Evolutionary conservation across 30 jellyfish, hydroid and myxozoan species (phyloP), one percentile per base, ranked within the genome.

Genomic region (Aurelia coerulea): DNA sequence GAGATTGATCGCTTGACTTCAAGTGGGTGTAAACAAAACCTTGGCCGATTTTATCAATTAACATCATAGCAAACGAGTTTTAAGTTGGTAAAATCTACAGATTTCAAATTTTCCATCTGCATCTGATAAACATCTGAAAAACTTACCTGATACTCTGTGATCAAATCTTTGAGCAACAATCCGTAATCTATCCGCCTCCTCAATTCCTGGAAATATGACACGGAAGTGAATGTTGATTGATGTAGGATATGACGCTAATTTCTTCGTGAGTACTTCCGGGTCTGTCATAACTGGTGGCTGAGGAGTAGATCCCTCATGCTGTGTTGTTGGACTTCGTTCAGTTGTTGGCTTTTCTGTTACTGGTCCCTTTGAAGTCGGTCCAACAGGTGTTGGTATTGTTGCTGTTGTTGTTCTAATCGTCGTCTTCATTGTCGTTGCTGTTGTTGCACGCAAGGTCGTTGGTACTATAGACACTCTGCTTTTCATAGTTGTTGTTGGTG

Each of bases 111-210:
- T 3, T 39, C 51, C 51, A 39, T 39, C 6, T 9, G 51, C 51
- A 39, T 39, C 51, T 39, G 8, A 46, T 0, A 46, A 6, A 31
- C 51, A 39, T 39, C 51, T 39, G 8, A 46, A 0, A 46, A 6
- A 31, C 85, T 53, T 41, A 71, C 92, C 86, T 1, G 64, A n/a
- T n/a, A 63, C 39, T 34, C 62, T 19, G 29, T 31, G 70, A 39
- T 73, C 79, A 33, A 52, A 63, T 29, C 69, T 83, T 35, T 83
- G 92, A 2, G 86, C 92, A 58, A 83, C 73, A 39, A 83, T 83
- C 80, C 62, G 92, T 64, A 83, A 14, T 58, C 73, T 83, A 52
- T 70, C 42, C 49, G 92, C 86, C 78, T 32, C 62, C 65, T 62
- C 18, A 8, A 83, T 70, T 18, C 92, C 92, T 58, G 79, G 86